Evolutionary conservation across 2,888 invertebrate genomes (phyloP), one percentile per base, ranked within the genome.

Genomic region (Agrochola circellaris): DNA sequence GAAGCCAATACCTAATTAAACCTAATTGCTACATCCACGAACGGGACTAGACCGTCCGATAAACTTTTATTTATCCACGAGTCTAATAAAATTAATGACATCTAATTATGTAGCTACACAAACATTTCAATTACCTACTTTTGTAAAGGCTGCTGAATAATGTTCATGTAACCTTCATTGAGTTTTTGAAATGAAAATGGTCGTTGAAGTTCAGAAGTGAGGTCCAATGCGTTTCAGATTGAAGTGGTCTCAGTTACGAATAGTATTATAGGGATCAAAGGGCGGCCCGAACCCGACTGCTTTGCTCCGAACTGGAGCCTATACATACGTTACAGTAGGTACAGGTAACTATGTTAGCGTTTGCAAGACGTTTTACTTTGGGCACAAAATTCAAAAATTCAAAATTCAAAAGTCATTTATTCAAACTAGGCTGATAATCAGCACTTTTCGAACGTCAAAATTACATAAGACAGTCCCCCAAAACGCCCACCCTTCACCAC

Each of bases 171-270:
- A 13, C 5, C 7, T 2, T 45, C 34, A 66, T 20, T 45, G 51
- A 51, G 30, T 26, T 65, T 34, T 34, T 23, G 9, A 72, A 72
- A 72, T 65, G 23, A 54, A 72, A 65, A 54, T 45, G 58, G 42
- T 51, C 13, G 11, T 15, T 58, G 23, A 20, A 23, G 17, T 15
- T 65, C 15, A 54, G 38, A 73, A 78, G 65, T 60, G 58, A 42
- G 58, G 58, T 79, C 17, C 51, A 54, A 54, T 48, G 48, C 15
- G 45, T 56, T 62, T 56, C 56, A 67, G n/a, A 56, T 80, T 74
- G 61, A 66, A 73, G 73, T 73, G 38, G 60, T 60, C 73, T 79
- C 54, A 56, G 80, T 66, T 56, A 30, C 38, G 38, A 79, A 79
- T 74, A 67, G 38, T 13, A 62, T 56, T 61, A 74, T 17, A 45